Base-by-base conservation (phyloP, 1,140 invertebrate genomes). In the Dufourea novaeangliae region DNA sequence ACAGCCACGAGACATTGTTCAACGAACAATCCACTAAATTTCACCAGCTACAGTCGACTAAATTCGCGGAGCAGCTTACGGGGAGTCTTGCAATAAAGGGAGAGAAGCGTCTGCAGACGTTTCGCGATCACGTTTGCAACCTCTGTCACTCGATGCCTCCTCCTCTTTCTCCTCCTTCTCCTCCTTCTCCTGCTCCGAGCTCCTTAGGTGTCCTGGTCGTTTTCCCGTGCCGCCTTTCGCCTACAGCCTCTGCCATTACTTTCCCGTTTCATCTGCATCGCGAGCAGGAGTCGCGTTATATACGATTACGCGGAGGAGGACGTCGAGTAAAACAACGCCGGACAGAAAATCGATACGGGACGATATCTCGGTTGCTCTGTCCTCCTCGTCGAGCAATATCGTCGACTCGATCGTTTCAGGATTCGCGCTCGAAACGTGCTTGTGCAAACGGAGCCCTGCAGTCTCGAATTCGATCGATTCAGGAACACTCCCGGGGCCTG, bases 311-410 rank as follows among this genome's bases (percentile, higher is more conserved):
- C 46, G 20, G 46, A n/a, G 46, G 46, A 50, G 46, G 46, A 50
- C 46, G 46, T 46, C 41, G 46, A 50, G 46, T 17, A 17, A 50
- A 50, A 50, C 46, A 50, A 50, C 46, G 46, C 46, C 46, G 46
- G 46, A 50, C 46, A n/a, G 46, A 50, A 50, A 50, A 50, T 50
- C 46, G 46, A 50, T 50, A n/a, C n/a, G 46, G 46, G n/a, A 50
- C 46, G 46, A 50, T 50, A 50, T 50, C 46, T 50, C 46, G 46
- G 46, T 7, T 20, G 17, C 46, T n/a, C 46, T 50, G 20, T 50
- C 46, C 20, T n/a, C 46, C 8, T n/a, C 46, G 20, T 50, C 46
- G 46, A 7, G 20, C 46, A n/a, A 50, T 50, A 50, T n/a, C 46
- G 46, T 50, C 20, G 46, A 7, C 20, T 20, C 11, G 46, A 50